Base-by-base conservation (phyloP, 2,113 vertebrate genomes). In the Megaleporinus macrocephalus region DNA sequence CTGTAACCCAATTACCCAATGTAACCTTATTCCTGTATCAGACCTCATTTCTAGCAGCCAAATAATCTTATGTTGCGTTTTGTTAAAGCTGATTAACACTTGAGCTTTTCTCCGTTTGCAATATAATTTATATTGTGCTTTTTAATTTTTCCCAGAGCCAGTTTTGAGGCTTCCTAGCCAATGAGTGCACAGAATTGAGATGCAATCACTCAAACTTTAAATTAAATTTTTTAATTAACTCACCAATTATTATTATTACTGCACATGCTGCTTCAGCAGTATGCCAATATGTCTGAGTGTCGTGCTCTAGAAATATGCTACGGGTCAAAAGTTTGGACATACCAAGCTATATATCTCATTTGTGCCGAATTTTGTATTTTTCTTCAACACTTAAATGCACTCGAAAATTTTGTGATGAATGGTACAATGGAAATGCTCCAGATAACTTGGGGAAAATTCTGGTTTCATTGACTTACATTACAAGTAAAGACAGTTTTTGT, bases 1-100 rank as follows among this genome's bases (percentile, higher is more conserved):
- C 57, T 29, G 57, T 63, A 27, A 63, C 57, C 33, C 24, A 63
- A 22, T 76, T 76, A 76, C 57, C 24, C n/a, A 63, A 9, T 76
- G 59, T 63, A 62, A 76, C 57, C 33, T 24, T 62, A 36, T 76
- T 18, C 27, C 24, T 63, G 33, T 62, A 76, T 15, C 36, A 63
- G 26, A 18, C 36, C 15, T 47, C 22, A 61, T 26, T 55, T 55
- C 7, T 26, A 61, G 14, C 20, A 26, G 26, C 9, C 24, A 20
- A 24, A 47, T 76, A 13, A 15, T 63, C 47, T 18, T 14, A 18
- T 22, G 16, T 47, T 76, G 72, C 3, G 33, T 12, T 73, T 18
- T 30, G 7, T 10, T 73, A 22, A 73, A 72, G 18, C 6, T 27
- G n/a, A 20, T 51, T 10, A 20, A 72, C n/a, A 14, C 7, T 70